A percentile compares a stretch with the other conserved stretches of the same genome.
Evolutionary conservation across 2,888 invertebrate species (phyloP).

Genomic region (Apomyelois bistriatella): DNA sequence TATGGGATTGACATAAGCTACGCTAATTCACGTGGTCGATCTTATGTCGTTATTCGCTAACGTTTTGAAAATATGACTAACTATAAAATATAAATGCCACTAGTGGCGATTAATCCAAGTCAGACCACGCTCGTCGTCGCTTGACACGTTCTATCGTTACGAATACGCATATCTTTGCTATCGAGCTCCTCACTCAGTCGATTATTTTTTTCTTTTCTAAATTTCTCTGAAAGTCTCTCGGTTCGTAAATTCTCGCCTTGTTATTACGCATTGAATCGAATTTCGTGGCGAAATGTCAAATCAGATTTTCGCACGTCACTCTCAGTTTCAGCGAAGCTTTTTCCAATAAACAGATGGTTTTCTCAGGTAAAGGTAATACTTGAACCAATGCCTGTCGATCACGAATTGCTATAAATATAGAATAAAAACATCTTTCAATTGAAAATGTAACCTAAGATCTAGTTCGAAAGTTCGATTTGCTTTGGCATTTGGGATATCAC

Average conservation of each 20-base stretch:
- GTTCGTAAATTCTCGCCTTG: neutral
- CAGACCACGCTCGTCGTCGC: too few relatives aligned
- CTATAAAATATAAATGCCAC: too few relatives aligned
- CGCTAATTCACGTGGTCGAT: too few relatives aligned
- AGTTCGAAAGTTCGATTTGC: neutral
- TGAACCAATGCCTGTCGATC: slow-evolving; percentile 18
- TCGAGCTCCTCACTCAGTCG: too few relatives aligned
- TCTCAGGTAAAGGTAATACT: slow-evolving; percentile 17
- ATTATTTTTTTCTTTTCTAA: too few relatives aligned
- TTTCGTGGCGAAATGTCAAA: neutral
- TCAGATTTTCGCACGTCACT: slow-evolving; percentile 2
- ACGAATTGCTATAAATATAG: slow-evolving; percentile 18
- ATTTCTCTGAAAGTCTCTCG: too few relatives aligned
- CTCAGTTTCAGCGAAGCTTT: slow-evolving; percentile 8
- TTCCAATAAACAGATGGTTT: slow-evolving; percentile 15
- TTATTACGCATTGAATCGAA: neutral
- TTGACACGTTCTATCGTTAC: too few relatives aligned
- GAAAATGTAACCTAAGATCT: slow-evolving; percentile 5
- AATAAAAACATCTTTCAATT: neutral
- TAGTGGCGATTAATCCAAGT: too few relatives aligned
- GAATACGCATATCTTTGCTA: too few relatives aligned
- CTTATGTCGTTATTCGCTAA: too few relatives aligned
- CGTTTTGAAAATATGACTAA: too few relatives aligned
- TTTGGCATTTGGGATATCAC: slow-evolving; percentile 5
- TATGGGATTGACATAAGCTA: too few relatives aligned